Conservation (phyloP, 1,140 invertebrate species). For the Medauroidea extradentata region DNA sequence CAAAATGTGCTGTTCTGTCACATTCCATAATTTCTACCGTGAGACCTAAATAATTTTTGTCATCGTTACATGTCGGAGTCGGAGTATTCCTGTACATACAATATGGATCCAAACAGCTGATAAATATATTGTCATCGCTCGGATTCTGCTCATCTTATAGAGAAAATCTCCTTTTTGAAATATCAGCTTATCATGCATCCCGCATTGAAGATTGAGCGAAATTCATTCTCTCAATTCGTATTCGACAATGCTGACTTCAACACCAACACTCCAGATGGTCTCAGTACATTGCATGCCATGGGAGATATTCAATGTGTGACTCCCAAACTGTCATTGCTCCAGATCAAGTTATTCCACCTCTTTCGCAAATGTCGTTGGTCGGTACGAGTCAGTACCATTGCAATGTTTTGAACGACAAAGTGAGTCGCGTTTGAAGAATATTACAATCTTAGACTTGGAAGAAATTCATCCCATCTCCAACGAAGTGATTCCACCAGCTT, state of each 20-base stretch:
- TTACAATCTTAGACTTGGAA: no score
- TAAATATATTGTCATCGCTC: slow-evolving; percentile 20
- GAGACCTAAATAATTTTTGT: slow-evolving; percentile 36
- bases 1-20: slow-evolving; percentile 21
- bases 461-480: no score
- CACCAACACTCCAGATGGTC: no score
- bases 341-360: no score
- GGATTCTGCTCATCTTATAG: slow-evolving; percentile 26
- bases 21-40: slow-evolving; percentile 35
- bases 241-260: slow-evolving; percentile 33
- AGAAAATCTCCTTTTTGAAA: slow-evolving; percentile 25
- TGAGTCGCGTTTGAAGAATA: no score
- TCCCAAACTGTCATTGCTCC: no score
- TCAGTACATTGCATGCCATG: no score
- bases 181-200: slow-evolving; percentile 18
- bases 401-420: no score
- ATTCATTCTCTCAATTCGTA: slow-evolving; percentile 28
- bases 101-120: slow-evolving; percentile 23
- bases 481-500: no score
- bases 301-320: no score
- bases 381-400: no score
- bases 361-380: no score
- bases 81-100: slow-evolving; percentile 22
- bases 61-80: slow-evolving; percentile 22
- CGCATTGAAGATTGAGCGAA: slow-evolving; percentile 13